A percentile compares a stretch with the other conserved stretches of the same genome.
phyloP scores from a whole-genome alignment of 1,140 invertebrate species.

The Pogonognathellus flavescens region DNA sequence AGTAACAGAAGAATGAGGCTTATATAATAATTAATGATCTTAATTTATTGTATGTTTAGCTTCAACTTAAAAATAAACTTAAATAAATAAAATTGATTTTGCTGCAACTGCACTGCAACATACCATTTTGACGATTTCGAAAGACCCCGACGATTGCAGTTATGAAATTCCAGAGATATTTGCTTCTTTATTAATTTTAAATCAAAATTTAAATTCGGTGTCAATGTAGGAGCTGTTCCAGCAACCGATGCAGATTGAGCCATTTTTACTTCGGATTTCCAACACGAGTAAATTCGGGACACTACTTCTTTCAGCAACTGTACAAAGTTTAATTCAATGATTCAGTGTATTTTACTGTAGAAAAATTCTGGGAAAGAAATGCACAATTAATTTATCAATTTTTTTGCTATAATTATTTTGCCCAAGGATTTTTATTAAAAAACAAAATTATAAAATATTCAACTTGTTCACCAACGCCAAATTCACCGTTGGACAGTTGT shows the following conservation, averaged over 20 bases:
- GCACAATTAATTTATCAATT: no score
- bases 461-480: no score
- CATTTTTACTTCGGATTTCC: background rate
- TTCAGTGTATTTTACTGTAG: no score
- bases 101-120: background rate
- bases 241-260: background rate
- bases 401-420: no score
- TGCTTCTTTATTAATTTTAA: conserved; percentile 69
- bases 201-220: conserved; percentile 54
- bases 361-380: no score
- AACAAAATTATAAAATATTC: no score
- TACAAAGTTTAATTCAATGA: no score
- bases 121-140: conserved; percentile 71
- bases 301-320: no score
- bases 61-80: conserved; percentile 32
- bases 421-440: no score
- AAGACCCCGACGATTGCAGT: conserved; percentile 69
- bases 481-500: no score
- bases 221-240: background rate
- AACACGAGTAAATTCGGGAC: background rate
- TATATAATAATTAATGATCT: background rate
- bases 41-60: conserved; percentile 10
- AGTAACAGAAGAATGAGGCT: no score
- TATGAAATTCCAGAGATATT: conserved; percentile 69
- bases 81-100: conserved; percentile 20